Base-by-base conservation (phyloP, 2,797 vertebrate genomes). In the Acanthornis magna region DNA sequence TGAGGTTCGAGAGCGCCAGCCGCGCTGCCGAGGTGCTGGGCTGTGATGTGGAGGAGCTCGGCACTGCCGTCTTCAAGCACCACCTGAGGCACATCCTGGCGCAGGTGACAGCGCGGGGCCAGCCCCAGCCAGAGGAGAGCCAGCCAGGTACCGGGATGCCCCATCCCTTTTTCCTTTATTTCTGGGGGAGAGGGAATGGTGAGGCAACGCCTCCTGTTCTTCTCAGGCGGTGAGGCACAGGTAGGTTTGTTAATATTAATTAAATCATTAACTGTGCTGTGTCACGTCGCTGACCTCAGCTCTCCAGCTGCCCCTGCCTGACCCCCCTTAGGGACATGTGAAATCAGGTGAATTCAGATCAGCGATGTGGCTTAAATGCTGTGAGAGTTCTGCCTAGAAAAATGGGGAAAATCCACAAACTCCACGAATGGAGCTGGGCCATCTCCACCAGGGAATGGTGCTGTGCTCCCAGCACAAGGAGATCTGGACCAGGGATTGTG, bases 11-110 rank as follows among this genome's bases (percentile, higher is more conserved):
- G 94, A 98, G 98, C 16, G 99, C 99, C 3, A 98, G 98, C 96
- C 93, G 60, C 0, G 98, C 99, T 0, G 98, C 99, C 0, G 96
- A 97, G 13, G 98, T 98, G 55, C 97, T 99, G 92, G 99, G 99
- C 72, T 99, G 99, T 0, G 98, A 99, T 21, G 98, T 97, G 1
- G 99, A 99, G 78, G 99, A 99, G 79, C 97, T 99, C 18, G 98
- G 98, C 91, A 98, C 98, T 0, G 98, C 99, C 0, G 98, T 99
- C 84, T 99, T 99, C 98, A 99, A 99, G 66, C 99, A 99, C 76
- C 99, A 99, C 97, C 98, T 99, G 42, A 97, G 97, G 22, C 98
- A 98, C 95, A 98, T 99, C 90, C 98, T 99, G 78, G 98, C 98
- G 36, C 98, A 98, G 93, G 98, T 98, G 93, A 98, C 98, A 0